Evolutionary conservation across 2,888 invertebrate species (phyloP).

Genomic region (Drosophila lacicola): DNA sequence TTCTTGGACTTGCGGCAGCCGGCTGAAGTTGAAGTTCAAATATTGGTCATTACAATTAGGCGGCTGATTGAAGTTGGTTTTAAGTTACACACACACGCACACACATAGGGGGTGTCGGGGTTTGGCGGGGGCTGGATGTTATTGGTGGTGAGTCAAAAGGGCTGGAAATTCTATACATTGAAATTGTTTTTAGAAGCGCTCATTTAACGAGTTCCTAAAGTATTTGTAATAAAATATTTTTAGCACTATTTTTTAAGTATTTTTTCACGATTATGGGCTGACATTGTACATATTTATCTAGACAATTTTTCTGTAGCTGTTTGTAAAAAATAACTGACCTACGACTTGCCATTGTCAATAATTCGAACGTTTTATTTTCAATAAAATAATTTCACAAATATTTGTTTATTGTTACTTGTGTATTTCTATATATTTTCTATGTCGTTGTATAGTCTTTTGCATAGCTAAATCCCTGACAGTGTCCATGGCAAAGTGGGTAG

Average conservation of each 20-base stretch:
- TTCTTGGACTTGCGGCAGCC: constrained; percentile 40
- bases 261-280: too few species aligned
- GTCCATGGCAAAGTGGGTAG: constrained; percentile 25
- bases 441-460: constrained; percentile 1
- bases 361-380: too few species aligned
- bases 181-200: neutral
- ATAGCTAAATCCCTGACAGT: constrained; percentile 33
- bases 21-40: constrained; percentile 60
- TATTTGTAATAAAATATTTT: too few species aligned
- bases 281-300: too few species aligned
- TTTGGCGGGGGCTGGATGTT: neutral
- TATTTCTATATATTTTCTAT: neutral
- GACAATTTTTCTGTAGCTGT: too few species aligned
- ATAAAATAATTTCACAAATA: neutral
- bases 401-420: neutral
- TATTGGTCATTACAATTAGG: constrained; percentile 74
- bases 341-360: too few species aligned
- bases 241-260: too few species aligned
- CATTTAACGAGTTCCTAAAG: too few species aligned
- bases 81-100: constrained; percentile 44
- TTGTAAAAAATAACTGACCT: too few species aligned
- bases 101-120: constrained; percentile 6
- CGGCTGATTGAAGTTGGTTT: constrained; percentile 58
- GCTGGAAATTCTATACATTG: neutral
- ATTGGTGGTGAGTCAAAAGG: neutral